Base-by-base conservation (phyloP, 2,113 vertebrate genomes). In the Syrrhaptes paradoxus region DNA sequence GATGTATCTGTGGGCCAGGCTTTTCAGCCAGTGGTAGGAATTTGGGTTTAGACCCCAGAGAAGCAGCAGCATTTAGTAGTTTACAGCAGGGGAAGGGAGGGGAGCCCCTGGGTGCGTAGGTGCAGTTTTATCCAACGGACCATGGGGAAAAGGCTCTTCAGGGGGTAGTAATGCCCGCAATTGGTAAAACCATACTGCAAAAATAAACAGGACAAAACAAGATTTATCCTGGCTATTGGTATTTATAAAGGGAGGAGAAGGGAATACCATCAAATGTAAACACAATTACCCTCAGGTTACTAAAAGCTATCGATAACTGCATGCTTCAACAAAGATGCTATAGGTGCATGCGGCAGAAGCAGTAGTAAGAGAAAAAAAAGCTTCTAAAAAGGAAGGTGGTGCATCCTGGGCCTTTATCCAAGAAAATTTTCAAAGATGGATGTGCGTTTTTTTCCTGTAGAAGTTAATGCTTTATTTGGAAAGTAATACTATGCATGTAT, bases 111-210 rank as follows among this genome's bases (percentile, higher is more conserved):
- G 18, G 17, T 18, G 5, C 6, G 3, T 0, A 43, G 45, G 25
- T 34, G 19, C 5, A 21, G 11, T 31, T 78, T 41, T 25, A n/a
- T 38, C 24, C 29, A 12, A 34, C 4, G 9, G 31, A 19, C 48
- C 7, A 3, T 4, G 10, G 25, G 10, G 70, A 68, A 61, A 54
- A 31, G 34, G 21, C 29, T 48, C n/a, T 36, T 89, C 49, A 26
- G 77, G 59, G 2, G 8, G 3, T 4, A 70, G 22, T 24, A 51
- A 48, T 0, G 2, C 3, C 3, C 11, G 4, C 0, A 0, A 0
- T 2, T 63, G 45, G 48, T 72, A 73, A 63, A 76, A 61, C 6
- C 10, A 26, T 48, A 8, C 67, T 43, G 45, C 32, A 68, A 79
- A 63, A 83, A 51, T 22, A 45, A 78, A 79, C 4, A 24, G 43